Evolutionary conservation across 2,797 vertebrate genomes (phyloP), one percentile per base, ranked within the genome.

Genomic region (Anniella stebbinsi): DNA sequence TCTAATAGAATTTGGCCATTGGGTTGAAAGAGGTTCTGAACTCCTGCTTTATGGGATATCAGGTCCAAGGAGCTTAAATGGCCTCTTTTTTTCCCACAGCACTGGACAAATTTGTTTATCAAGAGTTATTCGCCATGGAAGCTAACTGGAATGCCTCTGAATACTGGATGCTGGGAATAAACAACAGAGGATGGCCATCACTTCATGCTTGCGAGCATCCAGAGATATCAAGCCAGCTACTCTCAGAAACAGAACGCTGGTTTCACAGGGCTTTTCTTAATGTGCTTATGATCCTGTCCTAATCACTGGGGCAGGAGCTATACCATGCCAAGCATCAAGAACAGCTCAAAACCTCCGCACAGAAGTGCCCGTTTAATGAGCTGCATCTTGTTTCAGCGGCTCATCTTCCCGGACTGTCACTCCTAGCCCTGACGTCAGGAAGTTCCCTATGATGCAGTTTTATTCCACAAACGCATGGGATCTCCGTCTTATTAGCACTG

Each of bases 381-480:
- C 3, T 33, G 77, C 33, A 12, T 12, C n/a, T 1, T 30, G 12
- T 82, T 38, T 30, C 21, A 17, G 18, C 28, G 25, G 33, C 25
- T 1, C 12, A 10, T 45, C 69, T 82, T 75, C 54, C 75, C 15
- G 23, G 48, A 33, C 38, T 13, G 2, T 63, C 6, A 21, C 54
- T 73, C 67, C 25, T 33, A 23, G 2, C 28, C 25, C 1, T 87
- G 51, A 36, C 21, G 6, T 3, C 5, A 72, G 51, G 67, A 82
- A 57, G 51, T 15, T 7, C 54, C 41, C 51, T 86, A 85, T 17
- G 38, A 84, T 80, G 77, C 18, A 80, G 85, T 84, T 75, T 87
- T 90, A 91, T 91, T 73, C 73, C 92, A 54, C 15, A 38, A 88
- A 89, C 91, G 82, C 13, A 33, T 45, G 21, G 25, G 9, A 91